Conservation (phyloP, 2,888 invertebrate genomes). For the Halictus quadricinctus region DNA sequence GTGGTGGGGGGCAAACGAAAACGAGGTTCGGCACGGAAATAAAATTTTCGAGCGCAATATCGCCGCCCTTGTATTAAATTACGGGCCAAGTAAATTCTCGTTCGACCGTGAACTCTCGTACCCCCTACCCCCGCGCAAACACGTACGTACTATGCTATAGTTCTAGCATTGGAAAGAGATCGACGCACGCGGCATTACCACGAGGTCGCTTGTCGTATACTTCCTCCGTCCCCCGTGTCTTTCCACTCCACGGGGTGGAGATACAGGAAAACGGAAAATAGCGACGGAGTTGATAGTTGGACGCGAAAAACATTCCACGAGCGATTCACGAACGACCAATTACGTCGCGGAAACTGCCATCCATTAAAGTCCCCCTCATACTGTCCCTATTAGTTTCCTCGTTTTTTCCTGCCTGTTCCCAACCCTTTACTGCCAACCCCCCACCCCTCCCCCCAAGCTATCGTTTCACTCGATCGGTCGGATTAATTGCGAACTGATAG, state of each 20-base stretch:
- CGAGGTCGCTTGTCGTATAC: neutral
- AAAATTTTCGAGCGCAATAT: neutral
- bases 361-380: slow-evolving; percentile 60
- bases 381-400: slow-evolving; percentile 50
- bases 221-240: neutral
- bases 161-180: neutral
- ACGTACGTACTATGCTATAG: neutral
- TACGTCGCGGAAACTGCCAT: slow-evolving; percentile 61
- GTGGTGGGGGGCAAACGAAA: neutral
- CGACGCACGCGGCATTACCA: neutral
- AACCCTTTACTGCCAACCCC: neutral
- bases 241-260: slow-evolving; percentile 10
- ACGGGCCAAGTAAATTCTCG: neutral
- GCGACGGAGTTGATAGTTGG: slow-evolving; percentile 45
- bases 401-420: slow-evolving; percentile 1
- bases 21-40: neutral
- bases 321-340: slow-evolving; percentile 53
- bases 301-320: slow-evolving; percentile 53
- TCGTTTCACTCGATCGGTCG: slow-evolving; percentile 49
- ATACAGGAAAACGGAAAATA: slow-evolving; percentile 38
- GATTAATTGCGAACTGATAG: slow-evolving; percentile 65
- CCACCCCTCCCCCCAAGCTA: neutral
- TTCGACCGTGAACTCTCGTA: neutral
- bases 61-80: neutral
- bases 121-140: neutral